Conservation (phyloP, 37 sponge, comb jelly and placozoan species). For the Cladorhizidae sp. region DNA sequence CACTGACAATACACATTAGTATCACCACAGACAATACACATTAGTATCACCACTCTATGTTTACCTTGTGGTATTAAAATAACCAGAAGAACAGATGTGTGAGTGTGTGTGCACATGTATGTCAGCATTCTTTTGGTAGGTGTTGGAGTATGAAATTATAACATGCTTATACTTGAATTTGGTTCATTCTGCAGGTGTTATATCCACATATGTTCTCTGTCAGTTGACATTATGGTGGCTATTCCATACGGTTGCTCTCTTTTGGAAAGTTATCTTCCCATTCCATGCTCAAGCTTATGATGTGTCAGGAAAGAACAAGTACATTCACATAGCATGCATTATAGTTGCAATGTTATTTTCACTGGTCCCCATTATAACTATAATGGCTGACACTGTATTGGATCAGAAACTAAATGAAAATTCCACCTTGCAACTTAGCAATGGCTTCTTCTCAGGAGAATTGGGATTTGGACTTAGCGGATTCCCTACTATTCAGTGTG, state of each 20-base stretch:
- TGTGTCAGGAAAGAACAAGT: constrained; percentile 5
- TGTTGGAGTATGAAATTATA: too few relatives aligned
- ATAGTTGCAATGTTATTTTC: constrained; percentile 33
- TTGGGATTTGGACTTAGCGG: constrained; percentile 20
- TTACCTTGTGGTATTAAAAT: too few relatives aligned
- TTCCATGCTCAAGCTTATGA: constrained; percentile 2
- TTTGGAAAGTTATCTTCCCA: constrained; percentile 19
- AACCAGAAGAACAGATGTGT: too few relatives aligned
- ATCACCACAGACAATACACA: too few relatives aligned
- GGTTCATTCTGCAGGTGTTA: constrained; percentile 15
- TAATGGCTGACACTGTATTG: not conserved
- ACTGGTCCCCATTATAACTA: not conserved
- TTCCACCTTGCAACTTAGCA: too few relatives aligned
- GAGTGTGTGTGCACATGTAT: too few relatives aligned
- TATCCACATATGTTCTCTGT: constrained; percentile 15
- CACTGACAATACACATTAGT: too few relatives aligned
- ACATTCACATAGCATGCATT: constrained; percentile 24
- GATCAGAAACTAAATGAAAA: too few relatives aligned
- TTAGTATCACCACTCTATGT: too few relatives aligned
- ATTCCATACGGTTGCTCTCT: constrained; percentile 17
- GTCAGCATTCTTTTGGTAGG: too few relatives aligned
- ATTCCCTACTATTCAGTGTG: constrained; percentile 42
- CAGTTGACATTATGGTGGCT: constrained; percentile 36
- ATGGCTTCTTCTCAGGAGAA: not conserved
- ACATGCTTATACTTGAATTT: too few relatives aligned